Conservation (phyloP, 2,113 vertebrate species). For the Podiceps cristatus region DNA sequence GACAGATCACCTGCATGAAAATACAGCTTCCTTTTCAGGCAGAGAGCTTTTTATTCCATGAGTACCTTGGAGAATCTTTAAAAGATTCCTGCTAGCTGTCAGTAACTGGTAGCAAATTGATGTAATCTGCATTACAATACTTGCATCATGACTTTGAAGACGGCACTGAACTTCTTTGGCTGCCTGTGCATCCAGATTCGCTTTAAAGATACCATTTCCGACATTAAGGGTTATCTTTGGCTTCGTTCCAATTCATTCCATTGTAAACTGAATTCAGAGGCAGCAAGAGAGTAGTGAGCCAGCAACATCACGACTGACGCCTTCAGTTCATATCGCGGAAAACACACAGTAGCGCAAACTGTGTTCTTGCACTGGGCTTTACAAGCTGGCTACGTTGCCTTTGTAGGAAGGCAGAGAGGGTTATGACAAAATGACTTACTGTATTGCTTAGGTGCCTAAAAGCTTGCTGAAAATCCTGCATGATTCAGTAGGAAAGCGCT, state of each 20-base stretch:
- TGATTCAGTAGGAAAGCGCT: neutral
- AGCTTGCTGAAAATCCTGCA: neutral
- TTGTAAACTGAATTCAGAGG: neutral
- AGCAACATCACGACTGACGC: neutral
- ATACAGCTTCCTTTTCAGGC: neutral
- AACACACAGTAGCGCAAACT: neutral
- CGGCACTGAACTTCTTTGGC: neutral
- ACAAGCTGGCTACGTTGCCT: neutral
- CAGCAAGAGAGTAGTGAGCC: neutral
- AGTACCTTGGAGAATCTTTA: conserved; percentile 13
- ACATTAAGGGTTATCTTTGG: conserved; percentile 8
- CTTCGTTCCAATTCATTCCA: neutral
- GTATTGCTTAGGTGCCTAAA: neutral
- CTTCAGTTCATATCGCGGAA: neutral
- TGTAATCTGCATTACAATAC: conserved; percentile 57
- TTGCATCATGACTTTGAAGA: conserved; percentile 45
- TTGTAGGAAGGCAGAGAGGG: neutral
- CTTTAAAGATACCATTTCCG: conserved; percentile 38
- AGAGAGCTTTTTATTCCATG: neutral
- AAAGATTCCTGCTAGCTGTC: conserved; percentile 36
- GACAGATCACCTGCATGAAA: conserved; percentile 12
- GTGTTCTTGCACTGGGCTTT: neutral
- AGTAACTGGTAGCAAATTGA: conserved; percentile 38
- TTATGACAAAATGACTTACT: neutral
- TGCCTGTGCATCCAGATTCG: conserved; percentile 8